Base-by-base conservation (phyloP, 2,888 invertebrate species). In the Mallateleia sp. region DNA sequence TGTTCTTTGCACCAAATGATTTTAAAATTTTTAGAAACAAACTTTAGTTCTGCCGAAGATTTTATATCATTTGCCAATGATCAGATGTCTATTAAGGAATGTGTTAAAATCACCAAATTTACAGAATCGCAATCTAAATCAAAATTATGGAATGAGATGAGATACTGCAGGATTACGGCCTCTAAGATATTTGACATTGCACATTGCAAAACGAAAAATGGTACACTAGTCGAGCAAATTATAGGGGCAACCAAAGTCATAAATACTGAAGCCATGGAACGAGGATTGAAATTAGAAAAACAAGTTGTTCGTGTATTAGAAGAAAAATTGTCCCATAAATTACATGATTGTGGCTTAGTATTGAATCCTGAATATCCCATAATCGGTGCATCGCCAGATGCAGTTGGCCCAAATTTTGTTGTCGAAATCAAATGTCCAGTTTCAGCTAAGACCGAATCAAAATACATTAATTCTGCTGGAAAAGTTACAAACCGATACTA, bases 311-410 rank as follows among this genome's bases (percentile, higher is more conserved):
- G 6, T 25, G 34, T 18, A 22, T 11, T 88, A 8, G 47, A 47
- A 2, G 15, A 64, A 28, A 71, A 75, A 25, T 62, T n/a, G 15
- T 22, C 15, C 2, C 20, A n/a, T 22, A 14, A 25, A 1, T 45
- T 72, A 25, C 7, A 58, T 22, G 7, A 62, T 42, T 38, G 22
- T 24, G 88, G 84, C 11, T 75, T 89, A 8, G 42, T 83, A 18
- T 47, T 87, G 8, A 62, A 28, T 25, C 75, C 82, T 24, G 25
- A 71, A 18, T 71, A 50, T 54, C 89, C 88, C 28, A 62, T 80
- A n/a, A 56, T 89, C 24, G 83, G 87, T 9, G 87, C 87, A 18
- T 89, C 89, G 14, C 85, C 85, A 15, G 86, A 89, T 84, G 88
- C 79, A 9, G 32, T 89, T 32, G 80, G 85, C 22, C 8, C 45